phyloP scores from a whole-genome alignment of 2,888 invertebrate genomes.

The Melanotus villosus region DNA sequence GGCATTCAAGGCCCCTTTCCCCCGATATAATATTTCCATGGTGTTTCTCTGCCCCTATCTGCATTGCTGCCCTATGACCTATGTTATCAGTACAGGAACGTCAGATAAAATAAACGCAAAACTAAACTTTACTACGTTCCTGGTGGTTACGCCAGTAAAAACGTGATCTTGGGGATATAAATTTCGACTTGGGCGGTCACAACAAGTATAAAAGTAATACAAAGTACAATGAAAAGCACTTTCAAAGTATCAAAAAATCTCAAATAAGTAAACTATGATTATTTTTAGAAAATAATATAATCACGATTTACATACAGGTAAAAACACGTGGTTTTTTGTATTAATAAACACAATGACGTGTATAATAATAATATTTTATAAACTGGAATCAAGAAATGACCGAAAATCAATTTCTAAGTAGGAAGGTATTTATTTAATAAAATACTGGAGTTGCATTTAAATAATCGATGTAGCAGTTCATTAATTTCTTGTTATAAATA shows the following conservation, averaged over 20 bases:
- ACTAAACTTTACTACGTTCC: constrained; percentile 2
- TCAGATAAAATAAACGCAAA: constrained; percentile 27
- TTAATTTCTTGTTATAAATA: too few relatives aligned
- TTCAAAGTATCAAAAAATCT: neutral
- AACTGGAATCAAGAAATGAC: too few relatives aligned
- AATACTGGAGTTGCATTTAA: too few relatives aligned
- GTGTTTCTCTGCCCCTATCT: constrained; percentile 28
- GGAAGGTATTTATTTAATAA: too few relatives aligned
- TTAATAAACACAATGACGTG: too few relatives aligned
- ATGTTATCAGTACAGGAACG: constrained; percentile 27
- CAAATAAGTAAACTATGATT: too few relatives aligned
- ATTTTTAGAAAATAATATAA: too few relatives aligned
- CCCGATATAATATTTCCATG: constrained; percentile 25
- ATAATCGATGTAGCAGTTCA: too few relatives aligned
- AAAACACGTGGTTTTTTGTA: too few relatives aligned
- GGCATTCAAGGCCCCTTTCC: constrained; percentile 25
- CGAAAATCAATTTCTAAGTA: too few relatives aligned
- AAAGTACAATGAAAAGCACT: neutral
- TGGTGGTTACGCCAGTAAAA: neutral
- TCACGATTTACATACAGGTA: too few relatives aligned
- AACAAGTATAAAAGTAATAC: neutral
- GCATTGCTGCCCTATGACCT: constrained; percentile 30
- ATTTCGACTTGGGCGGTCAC: neutral
- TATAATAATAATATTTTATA: too few relatives aligned
- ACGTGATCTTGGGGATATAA: neutral